Evolutionary conservation across 92 coral and sea anemone genomes (phyloP).

Genomic region (Porites divaricata): DNA sequence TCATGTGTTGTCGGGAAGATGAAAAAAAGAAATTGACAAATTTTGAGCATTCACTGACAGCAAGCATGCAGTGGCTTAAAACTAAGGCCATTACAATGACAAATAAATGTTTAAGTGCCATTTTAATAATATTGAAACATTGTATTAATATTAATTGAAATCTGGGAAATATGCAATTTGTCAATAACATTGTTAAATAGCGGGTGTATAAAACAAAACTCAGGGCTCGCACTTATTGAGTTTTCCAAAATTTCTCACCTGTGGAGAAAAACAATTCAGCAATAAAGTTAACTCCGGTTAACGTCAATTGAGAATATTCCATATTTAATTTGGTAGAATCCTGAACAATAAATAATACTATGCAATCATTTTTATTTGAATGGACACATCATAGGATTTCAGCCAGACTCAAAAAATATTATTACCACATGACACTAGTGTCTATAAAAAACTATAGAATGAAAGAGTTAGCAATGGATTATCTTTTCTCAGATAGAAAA

Average conservation of each 20-base stretch:
- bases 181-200: background rate
- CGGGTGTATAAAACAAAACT: background rate
- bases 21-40: background rate
- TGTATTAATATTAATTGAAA: too few species aligned
- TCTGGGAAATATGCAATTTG: background rate
- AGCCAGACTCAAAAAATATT: too few species aligned
- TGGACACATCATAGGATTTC: too few species aligned
- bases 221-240: background rate
- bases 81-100: background rate
- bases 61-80: background rate
- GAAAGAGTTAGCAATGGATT: too few species aligned
- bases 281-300: background rate
- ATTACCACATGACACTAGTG: too few species aligned
- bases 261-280: background rate
- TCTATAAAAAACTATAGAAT: too few species aligned
- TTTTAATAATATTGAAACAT: too few species aligned
- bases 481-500: too few species aligned
- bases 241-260: background rate
- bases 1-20: background rate
- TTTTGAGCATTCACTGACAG: background rate
- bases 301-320: too few species aligned
- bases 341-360: too few species aligned
- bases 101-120: background rate
- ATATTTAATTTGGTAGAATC: too few species aligned
- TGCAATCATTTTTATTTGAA: too few species aligned